phyloP scores from a whole-genome alignment of 2,888 invertebrate species.

The Pachydiplax longipennis region DNA sequence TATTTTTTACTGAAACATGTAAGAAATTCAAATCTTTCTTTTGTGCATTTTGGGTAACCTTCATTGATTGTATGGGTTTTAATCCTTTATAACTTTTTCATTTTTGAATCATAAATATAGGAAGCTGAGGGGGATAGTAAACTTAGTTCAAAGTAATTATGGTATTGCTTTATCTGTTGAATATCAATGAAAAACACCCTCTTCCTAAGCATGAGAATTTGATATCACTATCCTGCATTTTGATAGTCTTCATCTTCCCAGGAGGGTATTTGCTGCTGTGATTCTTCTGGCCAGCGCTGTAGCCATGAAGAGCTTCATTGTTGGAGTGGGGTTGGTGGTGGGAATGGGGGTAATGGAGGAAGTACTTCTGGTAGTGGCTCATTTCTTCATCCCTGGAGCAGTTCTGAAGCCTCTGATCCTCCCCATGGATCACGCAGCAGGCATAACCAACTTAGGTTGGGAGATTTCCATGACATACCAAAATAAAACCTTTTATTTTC shows the following conservation, averaged over 20 bases:
- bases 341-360: conserved; percentile 37
- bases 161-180: too few species aligned
- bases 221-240: background rate
- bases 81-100: background rate
- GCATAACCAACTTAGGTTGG: conserved; percentile 41
- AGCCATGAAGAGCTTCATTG: conserved; percentile 38
- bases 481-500: background rate
- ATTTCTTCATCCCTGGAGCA: conserved; percentile 38
- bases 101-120: background rate
- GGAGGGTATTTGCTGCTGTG: conserved; percentile 51
- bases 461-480: background rate
- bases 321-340: conserved; percentile 41
- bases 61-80: background rate
- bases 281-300: conserved; percentile 31
- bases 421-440: conserved; percentile 53
- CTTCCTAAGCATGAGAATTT: background rate
- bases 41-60: background rate
- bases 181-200: too few species aligned
- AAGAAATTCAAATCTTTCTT: too few species aligned
- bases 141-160: background rate
- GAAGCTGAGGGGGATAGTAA: background rate
- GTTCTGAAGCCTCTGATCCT: conserved; percentile 51
- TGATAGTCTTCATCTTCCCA: conserved; percentile 53
- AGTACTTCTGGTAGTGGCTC: conserved; percentile 25
- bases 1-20: background rate